A percentile compares a stretch with the other conserved stretches of the same genome.
Evolutionary conservation across 2,113 vertebrate species (phyloP).

Genomic region (Rynchops niger): DNA sequence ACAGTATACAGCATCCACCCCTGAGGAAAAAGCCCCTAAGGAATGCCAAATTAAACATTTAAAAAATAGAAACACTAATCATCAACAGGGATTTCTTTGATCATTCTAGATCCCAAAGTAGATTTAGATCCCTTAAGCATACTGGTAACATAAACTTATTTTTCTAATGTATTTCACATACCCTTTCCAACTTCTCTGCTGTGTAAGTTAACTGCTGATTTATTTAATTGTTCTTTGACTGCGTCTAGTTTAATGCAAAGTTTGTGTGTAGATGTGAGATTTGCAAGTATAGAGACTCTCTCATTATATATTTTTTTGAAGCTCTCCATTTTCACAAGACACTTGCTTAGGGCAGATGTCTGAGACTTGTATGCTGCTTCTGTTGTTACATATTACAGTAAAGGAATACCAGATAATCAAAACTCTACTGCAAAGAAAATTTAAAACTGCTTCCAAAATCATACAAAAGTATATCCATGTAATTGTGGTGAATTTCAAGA

Average conservation of each 20-base stretch:
- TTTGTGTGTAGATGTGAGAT: conserved; percentile 74
- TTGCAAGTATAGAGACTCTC: conserved; percentile 64
- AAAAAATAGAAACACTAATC: neutral
- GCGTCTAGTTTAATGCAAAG: conserved; percentile 79
- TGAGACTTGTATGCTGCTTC: conserved; percentile 74
- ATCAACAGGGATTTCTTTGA: neutral
- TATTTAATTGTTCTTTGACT: conserved; percentile 77
- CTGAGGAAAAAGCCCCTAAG: neutral
- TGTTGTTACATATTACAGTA: conserved; percentile 63
- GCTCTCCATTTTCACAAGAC: conserved; percentile 71
- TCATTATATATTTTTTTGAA: conserved; percentile 70
- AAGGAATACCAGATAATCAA: neutral
- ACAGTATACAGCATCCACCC: neutral
- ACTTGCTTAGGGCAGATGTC: conserved; percentile 70
- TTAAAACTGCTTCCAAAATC: neutral
- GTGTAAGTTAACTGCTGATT: conserved; percentile 66
- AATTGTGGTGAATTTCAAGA: neutral
- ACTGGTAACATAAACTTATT: neutral
- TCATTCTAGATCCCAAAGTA: neutral
- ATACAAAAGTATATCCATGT: neutral
- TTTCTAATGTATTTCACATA: conserved; percentile 40
- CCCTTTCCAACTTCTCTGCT: conserved; percentile 70
- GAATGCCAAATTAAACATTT: neutral
- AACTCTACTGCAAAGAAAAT: neutral
- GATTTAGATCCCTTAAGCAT: neutral